A percentile compares a stretch with the other conserved stretches of the same genome.
Evolutionary conservation across 2,888 invertebrate genomes (phyloP).

Genomic region (Nomada fabriciana): DNA sequence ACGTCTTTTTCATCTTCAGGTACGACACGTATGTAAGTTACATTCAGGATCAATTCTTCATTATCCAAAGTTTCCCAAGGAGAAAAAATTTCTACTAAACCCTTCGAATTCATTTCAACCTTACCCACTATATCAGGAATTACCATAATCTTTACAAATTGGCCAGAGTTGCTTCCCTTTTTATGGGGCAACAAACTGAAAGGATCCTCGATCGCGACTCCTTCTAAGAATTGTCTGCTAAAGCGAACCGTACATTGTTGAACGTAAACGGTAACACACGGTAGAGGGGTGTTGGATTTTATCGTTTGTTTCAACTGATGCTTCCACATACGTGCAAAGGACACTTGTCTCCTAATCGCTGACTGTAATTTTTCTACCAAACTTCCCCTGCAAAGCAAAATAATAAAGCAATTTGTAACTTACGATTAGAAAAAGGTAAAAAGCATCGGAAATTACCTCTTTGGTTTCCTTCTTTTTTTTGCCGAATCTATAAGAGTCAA

Average conservation of each 20-base stretch:
- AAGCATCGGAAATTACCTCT: constrained; percentile 59
- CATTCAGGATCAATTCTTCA: constrained; percentile 63
- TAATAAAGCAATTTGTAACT: neutral
- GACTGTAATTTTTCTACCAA: constrained; percentile 72
- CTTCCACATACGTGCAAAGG: constrained; percentile 78
- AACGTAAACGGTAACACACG: constrained; percentile 70
- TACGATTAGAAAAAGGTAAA: neutral
- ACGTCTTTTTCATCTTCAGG: constrained; percentile 10
- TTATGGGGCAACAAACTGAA: constrained; percentile 63
- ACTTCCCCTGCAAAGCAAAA: constrained; percentile 73
- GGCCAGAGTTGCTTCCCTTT: neutral
- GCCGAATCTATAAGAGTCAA: constrained; percentile 58
- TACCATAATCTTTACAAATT: constrained; percentile 67
- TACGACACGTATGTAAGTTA: constrained; percentile 70
- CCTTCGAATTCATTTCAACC: constrained; percentile 62
- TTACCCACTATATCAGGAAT: constrained; percentile 74
- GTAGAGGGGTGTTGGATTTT: constrained; percentile 48
- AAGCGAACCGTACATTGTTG: constrained; percentile 57
- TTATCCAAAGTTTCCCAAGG: constrained; percentile 77
- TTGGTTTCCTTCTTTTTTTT: constrained; percentile 67
- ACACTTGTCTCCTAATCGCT: constrained; percentile 68
- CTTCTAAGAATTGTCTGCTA: constrained; percentile 71
- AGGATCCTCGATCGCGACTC: constrained; percentile 70
- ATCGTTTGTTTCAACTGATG: constrained; percentile 71
- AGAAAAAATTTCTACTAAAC: constrained; percentile 73